Conservation (phyloP, 2,113 vertebrate species). For the Phalacrocorax brasilianus region DNA sequence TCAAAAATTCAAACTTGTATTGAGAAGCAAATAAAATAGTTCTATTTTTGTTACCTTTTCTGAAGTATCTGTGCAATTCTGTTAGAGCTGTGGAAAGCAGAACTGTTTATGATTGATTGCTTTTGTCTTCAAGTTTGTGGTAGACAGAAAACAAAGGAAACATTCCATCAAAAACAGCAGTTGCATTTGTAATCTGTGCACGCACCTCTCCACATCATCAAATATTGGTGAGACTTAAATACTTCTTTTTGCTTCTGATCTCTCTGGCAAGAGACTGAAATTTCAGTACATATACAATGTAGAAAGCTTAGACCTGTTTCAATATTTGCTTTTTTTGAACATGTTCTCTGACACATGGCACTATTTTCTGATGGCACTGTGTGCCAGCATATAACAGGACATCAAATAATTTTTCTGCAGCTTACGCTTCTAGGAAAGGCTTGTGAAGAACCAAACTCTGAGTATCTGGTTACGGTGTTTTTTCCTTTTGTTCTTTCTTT, state of each 20-base stretch:
- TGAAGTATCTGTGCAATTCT: not conserved
- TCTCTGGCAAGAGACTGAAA: not conserved
- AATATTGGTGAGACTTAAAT: not conserved
- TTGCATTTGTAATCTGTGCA: not conserved
- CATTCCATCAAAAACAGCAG: not conserved
- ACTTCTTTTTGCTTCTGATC: not conserved
- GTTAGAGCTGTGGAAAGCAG: not conserved
- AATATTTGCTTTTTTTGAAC: not conserved
- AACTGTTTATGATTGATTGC: not conserved
- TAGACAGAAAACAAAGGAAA: not conserved
- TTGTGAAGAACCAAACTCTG: not conserved
- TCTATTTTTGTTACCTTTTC: not conserved
- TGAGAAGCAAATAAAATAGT: not conserved
- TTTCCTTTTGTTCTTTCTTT: not conserved
- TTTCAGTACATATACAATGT: not conserved
- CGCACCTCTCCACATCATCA: not conserved
- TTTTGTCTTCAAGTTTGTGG: not conserved
- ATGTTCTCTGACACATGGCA: not conserved
- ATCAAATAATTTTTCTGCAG: not conserved
- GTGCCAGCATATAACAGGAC: not conserved
- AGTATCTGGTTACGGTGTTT: not conserved
- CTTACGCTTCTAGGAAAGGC: not conserved
- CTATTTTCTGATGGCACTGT: not conserved
- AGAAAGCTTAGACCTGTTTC: not conserved
- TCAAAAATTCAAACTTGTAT: not conserved